These are phyloP conservation scores for Scophthalmus maximus DNA, from an alignment of 2,113 vertebrate species.

Conservation along the genomic window DNA sequence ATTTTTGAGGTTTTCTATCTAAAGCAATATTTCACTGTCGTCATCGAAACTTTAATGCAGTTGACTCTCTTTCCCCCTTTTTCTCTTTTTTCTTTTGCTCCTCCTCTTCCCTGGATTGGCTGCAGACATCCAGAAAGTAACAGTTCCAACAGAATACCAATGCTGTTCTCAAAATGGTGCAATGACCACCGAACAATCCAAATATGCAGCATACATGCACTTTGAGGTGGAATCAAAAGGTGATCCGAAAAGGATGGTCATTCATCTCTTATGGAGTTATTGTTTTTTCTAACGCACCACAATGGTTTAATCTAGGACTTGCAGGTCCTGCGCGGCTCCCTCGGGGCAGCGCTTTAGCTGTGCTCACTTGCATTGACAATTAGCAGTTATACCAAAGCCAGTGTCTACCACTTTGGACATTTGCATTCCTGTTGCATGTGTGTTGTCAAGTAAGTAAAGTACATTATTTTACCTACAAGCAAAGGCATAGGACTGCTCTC, in stretches of 20 bases:
- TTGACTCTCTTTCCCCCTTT: slow-evolving; percentile 15
- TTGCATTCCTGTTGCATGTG: slow-evolving; percentile 2
- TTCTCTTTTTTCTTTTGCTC: background rate
- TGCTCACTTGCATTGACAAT: slow-evolving; percentile 62
- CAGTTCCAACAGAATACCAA: slow-evolving; percentile 38
- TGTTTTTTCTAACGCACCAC: slow-evolving; percentile 30
- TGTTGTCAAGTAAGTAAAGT: slow-evolving; percentile 29
- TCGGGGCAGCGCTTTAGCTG: no score
- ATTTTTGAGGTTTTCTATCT: slow-evolving; percentile 37
- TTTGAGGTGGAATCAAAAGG: slow-evolving; percentile 24
- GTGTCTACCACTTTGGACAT: background rate
- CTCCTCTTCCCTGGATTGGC: slow-evolving; percentile 44
- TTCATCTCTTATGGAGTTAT: slow-evolving; percentile 38
- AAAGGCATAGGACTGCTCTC: slow-evolving; percentile 1
- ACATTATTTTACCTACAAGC: slow-evolving; percentile 3
- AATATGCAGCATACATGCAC: slow-evolving; percentile 1
- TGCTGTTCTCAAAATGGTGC: slow-evolving; percentile 14
- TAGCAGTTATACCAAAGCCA: slow-evolving; percentile 30
- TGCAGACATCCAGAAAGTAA: slow-evolving; percentile 25
- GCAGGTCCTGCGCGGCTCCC: no score
- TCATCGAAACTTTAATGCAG: slow-evolving; percentile 57
- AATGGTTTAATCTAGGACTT: slow-evolving; percentile 54
- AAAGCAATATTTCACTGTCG: slow-evolving; percentile 52
- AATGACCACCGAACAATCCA: slow-evolving; percentile 19
- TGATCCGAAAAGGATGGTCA: background rate